Evolutionary conservation across 2,113 vertebrate species (phyloP).

Genomic region (Marmota monax): DNA sequence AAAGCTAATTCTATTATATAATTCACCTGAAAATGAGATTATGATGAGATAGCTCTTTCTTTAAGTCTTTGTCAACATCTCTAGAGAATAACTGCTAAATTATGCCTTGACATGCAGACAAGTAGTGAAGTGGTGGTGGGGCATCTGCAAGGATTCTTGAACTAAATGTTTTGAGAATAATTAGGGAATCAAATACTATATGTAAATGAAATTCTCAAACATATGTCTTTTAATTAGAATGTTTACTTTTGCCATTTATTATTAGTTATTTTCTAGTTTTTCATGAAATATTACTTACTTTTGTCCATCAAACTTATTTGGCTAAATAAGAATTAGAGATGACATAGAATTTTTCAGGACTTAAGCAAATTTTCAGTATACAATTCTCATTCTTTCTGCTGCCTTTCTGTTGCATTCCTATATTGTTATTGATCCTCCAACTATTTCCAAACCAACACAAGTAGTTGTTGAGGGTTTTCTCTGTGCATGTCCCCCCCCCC

Average conservation of each 20-base stretch:
- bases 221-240: neutral
- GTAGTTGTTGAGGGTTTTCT: neutral
- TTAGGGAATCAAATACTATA: neutral
- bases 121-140: neutral
- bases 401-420: neutral
- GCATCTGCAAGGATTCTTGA: conserved; percentile 44
- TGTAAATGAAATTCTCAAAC: conserved; percentile 38
- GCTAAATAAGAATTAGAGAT: conserved; percentile 3
- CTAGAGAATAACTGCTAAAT: conserved; percentile 26
- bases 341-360: neutral
- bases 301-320: neutral
- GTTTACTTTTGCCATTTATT: conserved; percentile 8
- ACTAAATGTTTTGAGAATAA: conserved; percentile 37
- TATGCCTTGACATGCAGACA: neutral
- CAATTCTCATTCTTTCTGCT: neutral
- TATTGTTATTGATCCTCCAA: neutral
- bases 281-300: neutral
- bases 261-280: conserved; percentile 34
- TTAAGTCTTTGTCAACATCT: conserved; percentile 41
- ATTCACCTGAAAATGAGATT: conserved; percentile 40
- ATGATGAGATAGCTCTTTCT: conserved; percentile 41
- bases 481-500: neutral
- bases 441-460: conserved; percentile 11
- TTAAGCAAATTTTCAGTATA: neutral
- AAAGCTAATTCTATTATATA: conserved; percentile 57